Conservation (phyloP, 2,113 vertebrate species). For the Thalassarche chlororhynchos region DNA sequence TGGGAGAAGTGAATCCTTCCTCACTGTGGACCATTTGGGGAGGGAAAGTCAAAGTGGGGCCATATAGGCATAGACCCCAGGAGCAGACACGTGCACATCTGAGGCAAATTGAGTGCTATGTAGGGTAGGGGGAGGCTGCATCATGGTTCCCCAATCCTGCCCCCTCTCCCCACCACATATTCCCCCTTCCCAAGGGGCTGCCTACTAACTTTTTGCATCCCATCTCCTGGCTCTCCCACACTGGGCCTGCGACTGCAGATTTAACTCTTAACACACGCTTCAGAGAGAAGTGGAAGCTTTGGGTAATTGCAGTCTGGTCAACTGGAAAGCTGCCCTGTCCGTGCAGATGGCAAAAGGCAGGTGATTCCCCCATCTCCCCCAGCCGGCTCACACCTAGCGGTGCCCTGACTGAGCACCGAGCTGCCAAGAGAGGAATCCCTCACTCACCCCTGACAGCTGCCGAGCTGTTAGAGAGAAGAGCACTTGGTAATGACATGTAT, state of each 20-base stretch:
- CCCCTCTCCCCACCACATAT: background rate
- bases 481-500: background rate
- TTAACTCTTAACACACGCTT: background rate
- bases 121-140: background rate
- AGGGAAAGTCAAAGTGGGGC: background rate
- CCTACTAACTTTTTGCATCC: background rate
- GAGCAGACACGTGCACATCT: background rate
- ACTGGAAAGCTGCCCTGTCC: background rate
- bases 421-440: background rate
- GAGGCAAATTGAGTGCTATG: background rate
- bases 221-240: background rate
- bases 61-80: background rate
- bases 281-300: background rate
- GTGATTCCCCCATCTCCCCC: background rate
- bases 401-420: background rate
- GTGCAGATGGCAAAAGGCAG: background rate
- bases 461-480: background rate
- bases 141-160: background rate
- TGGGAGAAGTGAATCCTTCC: background rate
- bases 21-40: background rate
- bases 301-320: background rate
- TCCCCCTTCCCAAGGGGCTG: background rate
- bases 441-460: background rate
- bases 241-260: accelerated
- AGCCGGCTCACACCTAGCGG: background rate